Evolutionary conservation across 2,113 vertebrate species (phyloP), one percentile per base, ranked within the genome.

Genomic region (Hemichromis elongatus): DNA sequence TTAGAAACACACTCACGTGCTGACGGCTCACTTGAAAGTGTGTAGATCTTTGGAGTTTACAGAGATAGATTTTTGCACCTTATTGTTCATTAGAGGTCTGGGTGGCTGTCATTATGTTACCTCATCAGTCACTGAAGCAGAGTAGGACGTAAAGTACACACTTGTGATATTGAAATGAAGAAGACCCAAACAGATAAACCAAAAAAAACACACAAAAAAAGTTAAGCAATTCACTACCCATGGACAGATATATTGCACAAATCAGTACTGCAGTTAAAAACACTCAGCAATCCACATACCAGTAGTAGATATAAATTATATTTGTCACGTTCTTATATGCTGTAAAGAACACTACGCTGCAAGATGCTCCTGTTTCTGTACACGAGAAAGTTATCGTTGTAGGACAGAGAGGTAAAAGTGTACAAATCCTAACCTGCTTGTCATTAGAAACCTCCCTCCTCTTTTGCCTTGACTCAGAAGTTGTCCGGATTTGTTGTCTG

Each of bases 21-120:
- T 50, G 77, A 68, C 35, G 35, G 54, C 55, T 93, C 77, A 88
- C 88, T 92, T 90, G 89, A 92, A 90, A 86, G 89, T 86, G 88
- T 87, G 83, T 85, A 59, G 53, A 80, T 79, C 75, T 79, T 53
- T 78, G 85, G 88, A 88, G 94, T 95, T 94, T 93, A 93, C 92
- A 85, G 45, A 89, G 88, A 90, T 90, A 81, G 92, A 86, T 75
- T 77, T 94, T 92, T 92, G 95, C 95, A 95, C 94, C 94, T 95
- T 95, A 95, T 93, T 88, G 87, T 86, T 89, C 89, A 54, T 37
- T 90, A 83, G 79, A 88, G 86, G 86, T 92, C 87, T 85, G 86
- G 84, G 89, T 88, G 86, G 90, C 91, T 88, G 91, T 92, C 87
- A 85, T 88, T 86, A 81, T 28, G 55, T 90, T 91, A 94, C 91